Evolutionary conservation across 2,113 vertebrate genomes (phyloP).

Genomic region (Paedocypris sp.): DNA sequence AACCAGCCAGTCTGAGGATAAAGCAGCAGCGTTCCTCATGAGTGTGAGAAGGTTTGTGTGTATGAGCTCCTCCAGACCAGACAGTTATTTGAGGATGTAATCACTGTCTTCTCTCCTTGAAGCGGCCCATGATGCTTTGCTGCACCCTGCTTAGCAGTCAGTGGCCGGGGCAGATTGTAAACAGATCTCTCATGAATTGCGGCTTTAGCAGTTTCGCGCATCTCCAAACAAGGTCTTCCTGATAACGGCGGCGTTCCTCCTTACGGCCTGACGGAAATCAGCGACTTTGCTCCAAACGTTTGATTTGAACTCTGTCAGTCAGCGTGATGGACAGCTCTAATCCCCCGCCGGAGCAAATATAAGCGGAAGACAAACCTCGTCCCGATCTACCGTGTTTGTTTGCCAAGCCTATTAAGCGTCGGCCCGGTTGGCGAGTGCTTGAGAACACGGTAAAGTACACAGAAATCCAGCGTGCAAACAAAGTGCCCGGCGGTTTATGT

Average conservation of each 20-base stretch:
- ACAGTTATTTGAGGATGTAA: conserved; percentile 65
- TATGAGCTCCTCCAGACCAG: too few relatives aligned
- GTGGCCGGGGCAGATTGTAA: conserved; percentile 66
- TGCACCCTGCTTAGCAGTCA: conserved; percentile 65
- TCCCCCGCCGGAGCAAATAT: conserved; percentile 67
- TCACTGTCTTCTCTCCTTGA: conserved; percentile 61
- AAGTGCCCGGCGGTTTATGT: too few relatives aligned
- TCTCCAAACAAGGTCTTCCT: conserved; percentile 68
- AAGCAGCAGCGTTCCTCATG: too few relatives aligned
- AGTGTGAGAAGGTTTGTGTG: too few relatives aligned
- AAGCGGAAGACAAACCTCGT: conserved; percentile 58
- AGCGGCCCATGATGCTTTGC: conserved; percentile 58
- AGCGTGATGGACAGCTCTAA: conserved; percentile 65
- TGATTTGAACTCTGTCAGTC: conserved; percentile 69
- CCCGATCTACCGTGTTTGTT: conserved; percentile 59
- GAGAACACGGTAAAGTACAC: background rate
- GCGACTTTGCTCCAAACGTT: conserved; percentile 65
- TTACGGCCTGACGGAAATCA: conserved; percentile 58
- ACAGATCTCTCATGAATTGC: conserved; percentile 72
- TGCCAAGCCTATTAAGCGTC: conserved; percentile 58
- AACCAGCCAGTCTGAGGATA: too few relatives aligned
- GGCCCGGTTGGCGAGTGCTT: conserved; percentile 36
- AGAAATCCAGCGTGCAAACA: background rate
- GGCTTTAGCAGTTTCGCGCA: conserved; percentile 66
- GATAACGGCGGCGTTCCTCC: conserved; percentile 62